phyloP scores from a whole-genome alignment of 2,888 invertebrate genomes.

The Pandemis heparana region DNA sequence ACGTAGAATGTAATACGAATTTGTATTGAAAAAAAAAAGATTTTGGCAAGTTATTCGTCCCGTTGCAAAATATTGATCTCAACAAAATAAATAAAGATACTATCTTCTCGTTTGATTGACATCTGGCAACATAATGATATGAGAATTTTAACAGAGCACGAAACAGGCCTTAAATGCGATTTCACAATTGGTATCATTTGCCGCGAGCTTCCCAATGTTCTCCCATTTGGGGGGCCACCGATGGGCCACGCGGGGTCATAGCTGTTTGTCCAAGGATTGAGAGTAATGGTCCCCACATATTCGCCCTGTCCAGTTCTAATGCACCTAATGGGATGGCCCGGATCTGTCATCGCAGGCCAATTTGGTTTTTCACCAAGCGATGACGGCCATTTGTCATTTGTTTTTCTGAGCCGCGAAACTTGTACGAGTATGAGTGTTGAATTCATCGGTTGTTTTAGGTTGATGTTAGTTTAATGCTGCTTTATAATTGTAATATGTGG shows the following conservation, averaged over 20 bases:
- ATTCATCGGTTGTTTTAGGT: not conserved
- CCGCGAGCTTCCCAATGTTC: not conserved
- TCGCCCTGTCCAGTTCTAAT: slow-evolving; percentile 45
- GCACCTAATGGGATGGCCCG: slow-evolving; percentile 56
- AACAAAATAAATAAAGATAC: too few relatives aligned
- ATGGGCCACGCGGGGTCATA: slow-evolving; percentile 46
- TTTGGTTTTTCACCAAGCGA: slow-evolving; percentile 44
- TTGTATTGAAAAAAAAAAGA: too few relatives aligned
- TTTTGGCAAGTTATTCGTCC: too few relatives aligned
- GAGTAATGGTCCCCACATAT: slow-evolving; percentile 58
- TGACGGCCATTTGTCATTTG: slow-evolving; percentile 28
- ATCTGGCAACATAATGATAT: too few relatives aligned
- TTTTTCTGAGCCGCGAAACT: not conserved
- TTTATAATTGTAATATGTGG: too few relatives aligned
- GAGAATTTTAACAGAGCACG: not conserved
- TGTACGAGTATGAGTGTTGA: not conserved
- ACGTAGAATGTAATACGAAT: too few relatives aligned
- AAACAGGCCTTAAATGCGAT: not conserved
- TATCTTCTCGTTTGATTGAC: too few relatives aligned
- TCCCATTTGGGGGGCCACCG: slow-evolving; percentile 14
- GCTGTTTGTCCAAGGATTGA: slow-evolving; percentile 56
- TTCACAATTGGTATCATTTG: slow-evolving; percentile 6
- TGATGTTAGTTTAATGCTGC: too few relatives aligned
- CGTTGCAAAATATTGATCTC: too few relatives aligned
- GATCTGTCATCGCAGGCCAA: slow-evolving; percentile 46